Conservation (phyloP, 2,113 vertebrate species). For the Xenopus borealis region DNA sequence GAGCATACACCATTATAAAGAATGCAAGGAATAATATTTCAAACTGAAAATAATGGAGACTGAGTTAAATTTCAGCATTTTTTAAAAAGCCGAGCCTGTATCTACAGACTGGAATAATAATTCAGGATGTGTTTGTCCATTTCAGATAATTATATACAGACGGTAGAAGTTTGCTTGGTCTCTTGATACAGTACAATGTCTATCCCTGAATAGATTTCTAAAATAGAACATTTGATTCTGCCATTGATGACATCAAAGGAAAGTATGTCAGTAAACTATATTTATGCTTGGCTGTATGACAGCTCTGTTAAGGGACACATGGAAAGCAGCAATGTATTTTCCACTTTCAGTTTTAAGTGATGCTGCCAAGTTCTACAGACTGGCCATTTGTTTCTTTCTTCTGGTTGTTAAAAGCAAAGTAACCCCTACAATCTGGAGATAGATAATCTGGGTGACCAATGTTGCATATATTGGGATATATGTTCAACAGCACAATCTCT, state of each 20-base stretch:
- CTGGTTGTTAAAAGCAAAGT: too few species aligned
- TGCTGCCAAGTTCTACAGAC: not conserved
- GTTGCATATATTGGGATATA: too few species aligned
- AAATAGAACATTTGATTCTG: not conserved
- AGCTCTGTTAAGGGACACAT: not conserved
- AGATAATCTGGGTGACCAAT: too few species aligned
- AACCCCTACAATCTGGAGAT: too few species aligned
- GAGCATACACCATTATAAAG: not conserved
- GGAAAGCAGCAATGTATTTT: conserved; percentile 1
- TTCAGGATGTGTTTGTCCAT: not conserved
- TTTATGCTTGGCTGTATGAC: not conserved
- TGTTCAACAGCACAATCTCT: too few species aligned
- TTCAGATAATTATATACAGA: not conserved
- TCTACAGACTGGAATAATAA: not conserved
- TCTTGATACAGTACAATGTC: not conserved
- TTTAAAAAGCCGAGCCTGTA: not conserved
- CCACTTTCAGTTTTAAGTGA: not conserved
- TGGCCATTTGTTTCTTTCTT: too few species aligned
- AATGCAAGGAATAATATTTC: not conserved
- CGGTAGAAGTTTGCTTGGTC: not conserved
- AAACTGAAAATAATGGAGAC: not conserved
- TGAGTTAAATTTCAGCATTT: not conserved
- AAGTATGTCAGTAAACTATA: conserved; percentile 1
- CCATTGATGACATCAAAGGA: not conserved
- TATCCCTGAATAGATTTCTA: not conserved